Evolutionary conservation across 2,797 vertebrate genomes (phyloP).

Genomic region (Manis crassicaudata): DNA sequence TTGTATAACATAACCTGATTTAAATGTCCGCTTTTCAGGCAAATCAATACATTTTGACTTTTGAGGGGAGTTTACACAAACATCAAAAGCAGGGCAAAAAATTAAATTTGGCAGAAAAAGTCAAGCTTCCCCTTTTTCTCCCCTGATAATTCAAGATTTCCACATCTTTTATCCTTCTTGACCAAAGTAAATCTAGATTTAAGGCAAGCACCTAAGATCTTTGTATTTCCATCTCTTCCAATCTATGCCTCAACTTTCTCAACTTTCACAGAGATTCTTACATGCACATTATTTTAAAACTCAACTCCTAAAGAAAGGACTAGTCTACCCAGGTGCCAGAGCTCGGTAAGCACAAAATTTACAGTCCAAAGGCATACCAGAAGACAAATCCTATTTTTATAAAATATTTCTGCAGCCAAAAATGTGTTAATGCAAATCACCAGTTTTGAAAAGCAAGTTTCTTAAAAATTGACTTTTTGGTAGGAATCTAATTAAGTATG

Average conservation of each 20-base stretch:
- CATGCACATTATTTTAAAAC: not conserved
- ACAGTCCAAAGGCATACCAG: not conserved
- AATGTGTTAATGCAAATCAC: not conserved
- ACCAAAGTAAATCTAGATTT: not conserved
- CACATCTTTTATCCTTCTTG: not conserved
- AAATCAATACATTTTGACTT: not conserved
- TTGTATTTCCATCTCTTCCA: not conserved
- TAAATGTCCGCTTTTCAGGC: not conserved
- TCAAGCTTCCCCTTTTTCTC: not conserved
- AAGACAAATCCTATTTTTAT: not conserved
- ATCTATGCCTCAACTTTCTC: not conserved
- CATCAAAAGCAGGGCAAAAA: not conserved
- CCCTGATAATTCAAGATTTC: not conserved
- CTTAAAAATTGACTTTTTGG: slow-evolving; percentile 32
- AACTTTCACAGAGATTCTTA: not conserved
- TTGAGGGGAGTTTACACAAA: not conserved
- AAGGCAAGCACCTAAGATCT: not conserved
- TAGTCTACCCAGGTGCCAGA: not conserved
- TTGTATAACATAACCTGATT: not conserved
- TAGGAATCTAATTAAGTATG: not conserved
- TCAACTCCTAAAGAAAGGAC: not conserved
- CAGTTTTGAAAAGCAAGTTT: slow-evolving; percentile 20
- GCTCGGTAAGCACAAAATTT: not conserved
- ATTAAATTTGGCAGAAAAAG: not conserved
- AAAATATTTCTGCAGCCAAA: not conserved